Percentiles rank a stretch among this genome's conserved stretches.
These are phyloP conservation scores for Mamestra brassicae DNA, from an alignment of 2,888 invertebrate genomes.

Conservation along the genomic window DNA sequence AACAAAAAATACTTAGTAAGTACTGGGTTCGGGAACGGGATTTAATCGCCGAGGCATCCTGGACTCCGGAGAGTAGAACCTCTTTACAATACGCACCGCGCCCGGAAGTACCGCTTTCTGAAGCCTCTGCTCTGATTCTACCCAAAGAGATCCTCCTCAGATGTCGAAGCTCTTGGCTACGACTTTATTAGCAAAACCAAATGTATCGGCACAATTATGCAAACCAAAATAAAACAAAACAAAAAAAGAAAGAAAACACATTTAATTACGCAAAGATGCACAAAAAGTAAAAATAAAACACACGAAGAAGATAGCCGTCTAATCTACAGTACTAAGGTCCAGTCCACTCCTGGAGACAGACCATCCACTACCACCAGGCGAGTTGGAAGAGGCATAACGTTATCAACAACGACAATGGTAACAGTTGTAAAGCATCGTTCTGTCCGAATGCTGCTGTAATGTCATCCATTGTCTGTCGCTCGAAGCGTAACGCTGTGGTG, in stretches of 20 bases:
- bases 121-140: conserved; percentile 15
- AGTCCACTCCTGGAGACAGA: neutral
- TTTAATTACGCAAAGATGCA: conserved; percentile 23
- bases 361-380: neutral
- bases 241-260: conserved; percentile 3
- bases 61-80: neutral
- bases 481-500: conserved; percentile 7
- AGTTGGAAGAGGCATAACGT: conserved; percentile 1
- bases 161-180: neutral
- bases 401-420: conserved; percentile 15
- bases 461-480: conserved; percentile 4
- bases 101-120: neutral
- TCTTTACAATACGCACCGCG: neutral
- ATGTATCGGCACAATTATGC: neutral
- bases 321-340: conserved; percentile 22
- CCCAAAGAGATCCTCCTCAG: neutral
- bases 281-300: conserved; percentile 10
- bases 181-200: neutral
- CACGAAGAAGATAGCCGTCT: conserved; percentile 12
- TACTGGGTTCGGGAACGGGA: neutral
- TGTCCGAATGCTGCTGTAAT: neutral
- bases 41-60: neutral
- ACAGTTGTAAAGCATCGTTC: neutral
- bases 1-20: neutral
- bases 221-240: conserved; percentile 35